Evolutionary conservation across 2,113 vertebrate genomes (phyloP), one percentile per base, ranked within the genome.

Genomic region (Catharus fuscescens): DNA sequence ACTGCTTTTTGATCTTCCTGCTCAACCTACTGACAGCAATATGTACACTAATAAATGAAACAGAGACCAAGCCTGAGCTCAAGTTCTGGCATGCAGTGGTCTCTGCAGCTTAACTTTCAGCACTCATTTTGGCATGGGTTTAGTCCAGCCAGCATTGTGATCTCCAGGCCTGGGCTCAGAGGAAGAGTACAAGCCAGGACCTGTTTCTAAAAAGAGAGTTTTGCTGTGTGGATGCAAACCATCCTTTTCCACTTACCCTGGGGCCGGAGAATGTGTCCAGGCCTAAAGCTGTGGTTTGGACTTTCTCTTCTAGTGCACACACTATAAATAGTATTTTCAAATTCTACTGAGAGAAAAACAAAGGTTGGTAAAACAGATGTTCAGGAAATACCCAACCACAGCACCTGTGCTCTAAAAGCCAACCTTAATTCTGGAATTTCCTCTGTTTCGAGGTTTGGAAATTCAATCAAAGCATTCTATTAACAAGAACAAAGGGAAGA

Each of bases 1-100:
- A 5, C 24, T 88, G 29, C 32, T 94, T 95, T 96, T 97, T 95
- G 82, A 95, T 93, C 86, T 23, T 90, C 38, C 62, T 92, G 50
- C 67, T 78, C 59, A 86, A 50, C 48, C 72, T 91, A 59, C 72
- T 78, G 77, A 57, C 69, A 38, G 10, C 38, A 92, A 53, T 74
- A 70, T 38, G 25, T 61, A 53, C 69, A 24, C 6, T 83, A 83
- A 84, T 61, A 84, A 91, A 82, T n/a, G 69, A 91, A 93, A 59
- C 31, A 77, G 79, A 92, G 45, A 34, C 0, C 3, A 66, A 94
- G 12, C 38, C 57, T 74, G 54, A 56, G 26, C 47, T 90, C 88
- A 78, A 78, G 80, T 83, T 53, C 47, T 80, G 67, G 50, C 90
- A 77, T 70, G 86, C 54, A 80, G 4, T 54, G 60, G 53, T 85